Percentiles rank a stretch among this genome's conserved stretches.
These are phyloP conservation scores for Ciconia boyciana DNA, from an alignment of 2,113 vertebrate species.

Conservation along the genomic window DNA sequence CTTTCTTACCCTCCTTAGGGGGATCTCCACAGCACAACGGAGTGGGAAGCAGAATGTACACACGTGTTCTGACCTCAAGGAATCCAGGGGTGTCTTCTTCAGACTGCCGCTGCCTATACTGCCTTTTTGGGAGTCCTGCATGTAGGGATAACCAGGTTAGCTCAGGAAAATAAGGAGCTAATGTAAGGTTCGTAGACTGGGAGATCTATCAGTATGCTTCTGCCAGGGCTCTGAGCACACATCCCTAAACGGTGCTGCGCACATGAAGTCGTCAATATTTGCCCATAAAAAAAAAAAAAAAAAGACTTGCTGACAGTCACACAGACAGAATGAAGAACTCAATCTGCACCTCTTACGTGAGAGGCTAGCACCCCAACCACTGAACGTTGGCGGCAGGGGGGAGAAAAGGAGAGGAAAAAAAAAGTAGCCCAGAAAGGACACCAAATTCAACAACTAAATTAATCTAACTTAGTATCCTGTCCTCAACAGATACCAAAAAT, in stretches of 20 bases:
- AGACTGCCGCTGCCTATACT: too few species aligned
- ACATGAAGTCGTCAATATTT: background rate
- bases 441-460: background rate
- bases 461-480: background rate
- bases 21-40: accelerated
- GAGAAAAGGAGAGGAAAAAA: background rate
- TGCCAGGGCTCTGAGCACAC: background rate
- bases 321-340: background rate
- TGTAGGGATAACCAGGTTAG: too few species aligned
- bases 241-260: accelerated
- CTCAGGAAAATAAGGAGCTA: too few species aligned
- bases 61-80: accelerated
- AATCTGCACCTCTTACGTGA: too few species aligned
- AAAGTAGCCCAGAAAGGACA: background rate
- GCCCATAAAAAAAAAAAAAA: background rate
- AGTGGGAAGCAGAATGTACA: accelerated
- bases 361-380: background rate
- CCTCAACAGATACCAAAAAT: background rate
- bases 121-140: too few species aligned
- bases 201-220: background rate
- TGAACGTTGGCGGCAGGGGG: accelerated
- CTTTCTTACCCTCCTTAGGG: background rate
- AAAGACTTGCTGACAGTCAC: background rate
- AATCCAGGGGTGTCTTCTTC: too few species aligned
- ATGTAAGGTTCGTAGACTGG: too few species aligned